Evolutionary conservation across 37 sponge, comb jelly and placozoan genomes (phyloP).

Genomic region (Chondrosia reniformis): DNA sequence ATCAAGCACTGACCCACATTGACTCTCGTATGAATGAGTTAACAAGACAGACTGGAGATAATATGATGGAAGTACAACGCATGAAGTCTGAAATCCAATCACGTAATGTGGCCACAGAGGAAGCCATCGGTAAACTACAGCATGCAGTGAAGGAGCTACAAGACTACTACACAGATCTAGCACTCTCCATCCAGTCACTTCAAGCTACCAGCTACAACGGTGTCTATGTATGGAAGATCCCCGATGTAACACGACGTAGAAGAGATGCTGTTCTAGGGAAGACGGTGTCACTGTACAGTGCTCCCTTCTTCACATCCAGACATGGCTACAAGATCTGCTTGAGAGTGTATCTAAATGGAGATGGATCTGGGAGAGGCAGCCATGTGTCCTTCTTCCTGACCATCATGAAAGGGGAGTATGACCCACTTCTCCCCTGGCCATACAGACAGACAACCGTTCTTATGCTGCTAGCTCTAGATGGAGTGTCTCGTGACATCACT

Average conservation of each 20-base stretch:
- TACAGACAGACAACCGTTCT: constrained; percentile 67
- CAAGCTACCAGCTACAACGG: constrained; percentile 74
- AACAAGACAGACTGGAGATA: not conserved
- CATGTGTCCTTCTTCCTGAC: constrained; percentile 80
- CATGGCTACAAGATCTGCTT: constrained; percentile 84
- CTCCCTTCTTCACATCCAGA: constrained; percentile 80
- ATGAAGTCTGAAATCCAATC: not conserved
- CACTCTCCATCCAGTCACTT: constrained; percentile 57
- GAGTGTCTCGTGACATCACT: constrained; percentile 32
- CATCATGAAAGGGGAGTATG: constrained; percentile 83
- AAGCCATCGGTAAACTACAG: constrained; percentile 38
- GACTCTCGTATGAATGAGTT: not conserved
- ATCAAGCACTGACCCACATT: not conserved
- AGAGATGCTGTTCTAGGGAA: constrained; percentile 64
- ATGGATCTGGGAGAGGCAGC: constrained; percentile 69
- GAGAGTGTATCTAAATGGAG: constrained; percentile 80
- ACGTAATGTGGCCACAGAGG: not conserved
- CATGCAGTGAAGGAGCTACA: constrained; percentile 39
- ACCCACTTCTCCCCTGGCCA: constrained; percentile 83
- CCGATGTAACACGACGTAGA: constrained; percentile 62
- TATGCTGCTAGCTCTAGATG: constrained; percentile 63
- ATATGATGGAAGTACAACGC: not conserved
- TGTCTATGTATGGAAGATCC: constrained; percentile 73
- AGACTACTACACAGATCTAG: constrained; percentile 49
- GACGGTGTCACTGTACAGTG: constrained; percentile 75